These are phyloP conservation scores for Actinia tenebrosa DNA, from an alignment of 64 coral and sea anemone genomes.

Conservation along the genomic window DNA sequence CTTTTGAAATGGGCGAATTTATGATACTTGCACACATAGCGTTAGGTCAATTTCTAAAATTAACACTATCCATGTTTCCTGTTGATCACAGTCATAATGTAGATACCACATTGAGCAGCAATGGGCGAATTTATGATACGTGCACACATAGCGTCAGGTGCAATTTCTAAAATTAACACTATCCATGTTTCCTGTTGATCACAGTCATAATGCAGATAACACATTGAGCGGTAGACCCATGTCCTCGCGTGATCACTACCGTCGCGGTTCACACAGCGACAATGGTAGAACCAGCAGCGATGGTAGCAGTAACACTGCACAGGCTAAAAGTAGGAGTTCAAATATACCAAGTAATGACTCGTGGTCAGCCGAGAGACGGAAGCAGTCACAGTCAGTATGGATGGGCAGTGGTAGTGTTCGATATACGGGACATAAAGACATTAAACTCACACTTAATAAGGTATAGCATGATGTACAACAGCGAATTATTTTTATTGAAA, in stretches of 20 bases:
- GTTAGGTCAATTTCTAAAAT: neutral
- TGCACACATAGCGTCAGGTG: no score
- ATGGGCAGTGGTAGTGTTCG: conserved; percentile 59
- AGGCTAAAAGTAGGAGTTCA: conserved; percentile 9
- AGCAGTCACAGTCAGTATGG: conserved; percentile 44
- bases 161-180: neutral
- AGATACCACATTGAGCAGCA: neutral
- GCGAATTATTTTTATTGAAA: neutral
- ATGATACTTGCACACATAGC: no score
- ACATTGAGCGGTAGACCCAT: neutral
- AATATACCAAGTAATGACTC: conserved; percentile 8
- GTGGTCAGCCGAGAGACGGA: conserved; percentile 31
- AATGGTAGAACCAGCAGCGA: conserved; percentile 51
- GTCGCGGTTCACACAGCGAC: conserved; percentile 49
- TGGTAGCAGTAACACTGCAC: conserved; percentile 17
- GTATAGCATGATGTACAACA: neutral
- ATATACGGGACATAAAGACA: conserved; percentile 92
- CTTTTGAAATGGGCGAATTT: no score
- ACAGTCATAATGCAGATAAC: neutral
- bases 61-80: neutral
- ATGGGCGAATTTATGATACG: no score
- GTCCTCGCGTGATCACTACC: conserved; percentile 51
- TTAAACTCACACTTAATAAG: conserved; percentile 92
- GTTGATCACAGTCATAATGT: neutral
- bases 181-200: neutral